phyloP scores from a whole-genome alignment of 2,888 invertebrate species.

The Thymelicus acteon region DNA sequence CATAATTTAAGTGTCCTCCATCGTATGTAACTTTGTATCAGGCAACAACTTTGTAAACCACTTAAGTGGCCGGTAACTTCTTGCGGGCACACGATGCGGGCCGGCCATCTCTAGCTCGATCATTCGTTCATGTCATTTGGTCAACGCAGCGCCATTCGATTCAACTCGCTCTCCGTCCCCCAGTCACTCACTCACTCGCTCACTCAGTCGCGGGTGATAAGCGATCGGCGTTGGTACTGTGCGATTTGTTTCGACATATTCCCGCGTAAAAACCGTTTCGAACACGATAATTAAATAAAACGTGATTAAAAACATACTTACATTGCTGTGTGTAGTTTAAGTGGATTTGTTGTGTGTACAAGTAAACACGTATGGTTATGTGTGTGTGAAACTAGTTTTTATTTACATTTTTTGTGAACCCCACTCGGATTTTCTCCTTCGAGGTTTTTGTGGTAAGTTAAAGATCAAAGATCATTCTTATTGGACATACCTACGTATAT shows the following conservation, averaged over 20 bases:
- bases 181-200: slow-evolving; percentile 55
- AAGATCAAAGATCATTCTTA: slow-evolving; percentile 48
- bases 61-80: neutral
- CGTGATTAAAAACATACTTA: slow-evolving; percentile 60
- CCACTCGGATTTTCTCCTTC: slow-evolving; percentile 66
- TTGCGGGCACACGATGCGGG: neutral
- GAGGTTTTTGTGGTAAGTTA: slow-evolving; percentile 73
- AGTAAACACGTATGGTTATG: slow-evolving; percentile 55
- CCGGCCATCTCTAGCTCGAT: slow-evolving; percentile 33
- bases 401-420: slow-evolving; percentile 59
- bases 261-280: slow-evolving; percentile 64
- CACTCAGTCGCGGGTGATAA: slow-evolving; percentile 70
- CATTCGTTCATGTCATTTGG: slow-evolving; percentile 41
- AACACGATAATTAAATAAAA: slow-evolving; percentile 56
- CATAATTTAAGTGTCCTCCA: too few relatives aligned
- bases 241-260: slow-evolving; percentile 46
- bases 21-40: too few relatives aligned
- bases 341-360: slow-evolving; percentile 60
- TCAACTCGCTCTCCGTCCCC: slow-evolving; percentile 54
- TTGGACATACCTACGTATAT: neutral
- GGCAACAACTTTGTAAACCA: too few relatives aligned
- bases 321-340: slow-evolving; percentile 55
- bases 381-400: slow-evolving; percentile 66
- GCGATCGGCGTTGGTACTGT: slow-evolving; percentile 56
- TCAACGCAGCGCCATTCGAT: slow-evolving; percentile 40